Percentiles rank a stretch among this genome's conserved stretches.
Evolutionary conservation across 92 coral and sea anemone species (phyloP).

Genomic region (Heteractis magnifica): DNA sequence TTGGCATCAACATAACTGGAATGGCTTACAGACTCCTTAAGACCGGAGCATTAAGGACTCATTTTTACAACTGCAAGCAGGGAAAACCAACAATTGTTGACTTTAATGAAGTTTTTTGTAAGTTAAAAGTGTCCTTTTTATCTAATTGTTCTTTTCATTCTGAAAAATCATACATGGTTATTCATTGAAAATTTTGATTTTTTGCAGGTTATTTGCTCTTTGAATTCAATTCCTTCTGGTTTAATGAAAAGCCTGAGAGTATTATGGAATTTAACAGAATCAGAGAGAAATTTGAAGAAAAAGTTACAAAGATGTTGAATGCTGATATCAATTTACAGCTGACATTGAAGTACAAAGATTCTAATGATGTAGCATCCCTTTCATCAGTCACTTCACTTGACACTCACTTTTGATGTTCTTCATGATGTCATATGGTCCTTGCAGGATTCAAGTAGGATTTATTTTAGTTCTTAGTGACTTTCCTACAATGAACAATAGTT

Average conservation of each 20-base stretch:
- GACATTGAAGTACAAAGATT: constrained; percentile 51
- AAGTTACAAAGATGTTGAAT: constrained; percentile 46
- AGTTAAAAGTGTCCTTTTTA: constrained; percentile 26
- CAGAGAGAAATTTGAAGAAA: constrained; percentile 82
- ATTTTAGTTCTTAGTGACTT: too few species aligned
- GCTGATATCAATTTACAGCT: constrained; percentile 40
- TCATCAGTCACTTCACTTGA: constrained; percentile 61
- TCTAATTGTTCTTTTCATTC: background rate
- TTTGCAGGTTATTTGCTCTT: constrained; percentile 78
- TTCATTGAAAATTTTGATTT: background rate
- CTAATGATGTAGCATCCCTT: constrained; percentile 42
- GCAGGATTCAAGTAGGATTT: too few species aligned
- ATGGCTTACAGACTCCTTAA: constrained; percentile 69
- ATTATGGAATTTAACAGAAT: constrained; percentile 85
- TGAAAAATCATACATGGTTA: background rate
- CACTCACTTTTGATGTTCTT: constrained; percentile 18
- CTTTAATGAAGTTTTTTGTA: constrained; percentile 91
- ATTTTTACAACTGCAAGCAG: constrained; percentile 82
- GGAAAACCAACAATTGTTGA: constrained; percentile 72
- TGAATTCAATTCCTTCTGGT: constrained; percentile 93
- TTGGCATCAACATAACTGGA: constrained; percentile 91
- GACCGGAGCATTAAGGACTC: constrained; percentile 73
- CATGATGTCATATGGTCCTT: background rate
- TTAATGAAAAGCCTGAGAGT: constrained; percentile 84
- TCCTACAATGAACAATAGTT: background rate